Evolutionary conservation across 2,797 vertebrate genomes (phyloP).

Genomic region (Sciurus carolinensis): DNA sequence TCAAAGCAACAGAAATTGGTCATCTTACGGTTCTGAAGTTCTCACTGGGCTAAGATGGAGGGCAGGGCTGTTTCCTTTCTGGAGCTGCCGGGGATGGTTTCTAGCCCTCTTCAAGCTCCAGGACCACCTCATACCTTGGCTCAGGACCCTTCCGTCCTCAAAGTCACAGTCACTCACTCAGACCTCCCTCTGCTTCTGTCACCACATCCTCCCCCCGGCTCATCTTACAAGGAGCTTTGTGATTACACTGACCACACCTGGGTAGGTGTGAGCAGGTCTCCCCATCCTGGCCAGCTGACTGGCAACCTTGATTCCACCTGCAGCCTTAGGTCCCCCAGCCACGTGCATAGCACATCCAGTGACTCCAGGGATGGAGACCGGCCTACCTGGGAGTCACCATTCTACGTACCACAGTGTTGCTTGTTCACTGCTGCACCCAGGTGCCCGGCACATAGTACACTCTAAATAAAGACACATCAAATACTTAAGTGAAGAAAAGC

Average conservation of each 20-base stretch:
- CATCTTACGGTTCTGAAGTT: neutral
- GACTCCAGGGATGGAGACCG: no score
- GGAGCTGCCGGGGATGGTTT: neutral
- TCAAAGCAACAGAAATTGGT: neutral
- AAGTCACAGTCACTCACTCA: neutral
- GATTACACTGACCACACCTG: fast-evolving
- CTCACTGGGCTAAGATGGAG: neutral
- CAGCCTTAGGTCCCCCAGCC: neutral
- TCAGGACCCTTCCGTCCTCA: neutral
- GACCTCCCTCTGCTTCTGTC: neutral
- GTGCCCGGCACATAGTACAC: neutral
- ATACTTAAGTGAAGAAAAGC: neutral
- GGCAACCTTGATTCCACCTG: neutral
- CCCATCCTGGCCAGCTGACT: neutral
- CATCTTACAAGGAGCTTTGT: neutral
- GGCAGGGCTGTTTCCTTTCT: neutral
- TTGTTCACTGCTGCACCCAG: neutral
- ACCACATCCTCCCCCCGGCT: neutral
- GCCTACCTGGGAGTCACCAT: neutral
- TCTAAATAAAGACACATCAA: neutral
- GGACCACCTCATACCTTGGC: neutral
- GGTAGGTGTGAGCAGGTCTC: neutral
- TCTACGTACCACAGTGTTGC: neutral
- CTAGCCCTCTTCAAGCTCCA: neutral
- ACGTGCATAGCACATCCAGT: no score